phyloP scores from a whole-genome alignment of 2,113 vertebrate genomes.

The Campylorhamphus procurvoides region DNA sequence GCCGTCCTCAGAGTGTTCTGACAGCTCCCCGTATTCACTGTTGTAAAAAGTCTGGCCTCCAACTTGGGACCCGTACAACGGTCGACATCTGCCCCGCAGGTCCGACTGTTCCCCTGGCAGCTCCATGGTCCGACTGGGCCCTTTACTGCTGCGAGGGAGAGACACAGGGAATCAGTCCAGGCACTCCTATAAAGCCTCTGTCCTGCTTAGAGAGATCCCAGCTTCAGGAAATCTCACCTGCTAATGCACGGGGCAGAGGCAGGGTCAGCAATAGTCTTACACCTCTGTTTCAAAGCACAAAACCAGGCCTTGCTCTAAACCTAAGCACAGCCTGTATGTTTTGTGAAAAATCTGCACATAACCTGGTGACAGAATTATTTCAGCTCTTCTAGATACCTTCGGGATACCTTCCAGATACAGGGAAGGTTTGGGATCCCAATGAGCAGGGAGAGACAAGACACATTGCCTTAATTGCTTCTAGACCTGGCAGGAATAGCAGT shows the following conservation, averaged over 20 bases:
- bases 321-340: not conserved
- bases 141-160: slow-evolving; percentile 74
- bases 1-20: slow-evolving; percentile 74
- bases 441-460: not conserved
- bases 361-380: not conserved
- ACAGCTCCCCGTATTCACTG: slow-evolving; percentile 92
- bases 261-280: not conserved
- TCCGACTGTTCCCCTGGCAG: slow-evolving; percentile 65
- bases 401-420: not conserved
- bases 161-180: not conserved
- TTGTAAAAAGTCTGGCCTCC: slow-evolving; percentile 95
- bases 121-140: slow-evolving; percentile 75
- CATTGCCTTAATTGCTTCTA: not conserved
- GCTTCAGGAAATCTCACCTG: not conserved
- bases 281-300: not conserved
- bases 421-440: not conserved
- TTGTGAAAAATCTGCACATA: not conserved
- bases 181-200: not conserved
- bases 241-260: not conserved
- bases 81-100: slow-evolving; percentile 68
- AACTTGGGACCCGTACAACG: slow-evolving; percentile 74
- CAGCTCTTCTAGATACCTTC: not conserved
- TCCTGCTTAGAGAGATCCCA: not conserved
- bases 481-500: not conserved
- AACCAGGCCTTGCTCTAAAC: not conserved